Percentiles rank a stretch among this genome's conserved stretches.
These are phyloP conservation scores for Epiperipatus broadwayi DNA, from an alignment of 2,888 invertebrate species.

Conservation along the genomic window DNA sequence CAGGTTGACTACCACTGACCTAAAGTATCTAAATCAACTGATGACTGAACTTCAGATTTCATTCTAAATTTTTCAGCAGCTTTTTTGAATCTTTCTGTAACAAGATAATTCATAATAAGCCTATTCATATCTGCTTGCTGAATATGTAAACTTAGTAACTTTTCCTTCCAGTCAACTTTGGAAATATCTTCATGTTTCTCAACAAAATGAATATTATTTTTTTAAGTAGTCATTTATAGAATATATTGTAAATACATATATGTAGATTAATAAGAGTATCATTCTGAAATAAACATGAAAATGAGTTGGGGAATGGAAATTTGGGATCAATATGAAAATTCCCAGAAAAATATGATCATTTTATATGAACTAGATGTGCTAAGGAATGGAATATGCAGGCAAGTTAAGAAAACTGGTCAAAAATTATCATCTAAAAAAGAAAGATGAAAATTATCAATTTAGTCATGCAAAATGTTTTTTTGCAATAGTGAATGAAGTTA, in stretches of 20 bases:
- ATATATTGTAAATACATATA: too few species aligned
- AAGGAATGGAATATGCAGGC: conserved; percentile 88
- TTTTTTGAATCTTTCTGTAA: conserved; percentile 59
- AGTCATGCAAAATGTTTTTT: too few species aligned
- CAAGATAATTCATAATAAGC: conserved; percentile 93
- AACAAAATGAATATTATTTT: too few species aligned
- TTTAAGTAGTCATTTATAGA: too few species aligned
- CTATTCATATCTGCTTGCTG: conserved; percentile 85
- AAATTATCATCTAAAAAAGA: conserved; percentile 92
- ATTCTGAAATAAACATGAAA: conserved; percentile 5
- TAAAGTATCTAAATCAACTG: conserved; percentile 59
- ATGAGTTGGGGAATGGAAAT: conserved; percentile 26
- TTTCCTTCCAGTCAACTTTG: conserved; percentile 56
- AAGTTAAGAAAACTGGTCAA: conserved; percentile 70
- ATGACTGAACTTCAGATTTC: conserved; percentile 67
- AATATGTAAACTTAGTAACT: conserved; percentile 52
- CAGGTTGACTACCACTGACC: too few species aligned
- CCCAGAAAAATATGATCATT: conserved; percentile 85
- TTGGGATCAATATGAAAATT: conserved; percentile 95
- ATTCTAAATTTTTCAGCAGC: conserved; percentile 89
- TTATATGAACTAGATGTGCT: conserved; percentile 76
- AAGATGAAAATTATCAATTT: conserved; percentile 91
- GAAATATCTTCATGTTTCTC: too few species aligned
- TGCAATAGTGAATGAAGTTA: conserved; percentile 75
- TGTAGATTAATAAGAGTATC: too few species aligned